Conservation (phyloP, 1,140 invertebrate species). For the Drosophila simulans region DNA sequence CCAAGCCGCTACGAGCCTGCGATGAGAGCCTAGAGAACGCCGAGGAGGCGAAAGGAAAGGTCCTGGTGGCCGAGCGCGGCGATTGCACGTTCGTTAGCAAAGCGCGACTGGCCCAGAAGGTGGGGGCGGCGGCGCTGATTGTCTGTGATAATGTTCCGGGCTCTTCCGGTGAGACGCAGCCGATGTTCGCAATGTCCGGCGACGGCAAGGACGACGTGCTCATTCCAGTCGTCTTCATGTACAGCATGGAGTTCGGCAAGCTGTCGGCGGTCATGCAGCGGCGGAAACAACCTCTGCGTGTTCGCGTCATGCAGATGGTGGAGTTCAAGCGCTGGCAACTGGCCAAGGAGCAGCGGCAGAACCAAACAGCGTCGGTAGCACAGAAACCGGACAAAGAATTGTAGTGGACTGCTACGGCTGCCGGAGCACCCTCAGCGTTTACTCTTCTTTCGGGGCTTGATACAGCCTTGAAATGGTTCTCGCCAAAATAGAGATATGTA, state of each 20-base stretch:
- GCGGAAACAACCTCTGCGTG: conserved; percentile 45
- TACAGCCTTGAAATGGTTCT: conserved; percentile 38
- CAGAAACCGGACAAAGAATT: conserved; percentile 76
- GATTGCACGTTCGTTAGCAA: conserved; percentile 99
- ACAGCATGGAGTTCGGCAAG: conserved; percentile 88
- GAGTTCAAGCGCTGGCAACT: conserved; percentile 82
- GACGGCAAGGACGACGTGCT: conserved; percentile 94
- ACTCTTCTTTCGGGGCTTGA: conserved; percentile 6
- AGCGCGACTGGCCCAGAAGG: conserved; percentile 92
- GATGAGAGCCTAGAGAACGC: conserved; percentile 85
- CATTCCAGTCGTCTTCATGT: conserved; percentile 97
- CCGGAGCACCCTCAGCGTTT: conserved; percentile 16
- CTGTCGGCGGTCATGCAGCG: conserved; percentile 51
- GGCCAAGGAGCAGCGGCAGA: conserved; percentile 65
- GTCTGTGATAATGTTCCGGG: conserved; percentile 92
- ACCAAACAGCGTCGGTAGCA: conserved; percentile 48
- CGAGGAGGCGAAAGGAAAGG: conserved; percentile 88
- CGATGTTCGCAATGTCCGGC: conserved; percentile 98
- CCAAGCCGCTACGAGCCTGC: conserved; percentile 90
- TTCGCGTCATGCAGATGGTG: conserved; percentile 81
- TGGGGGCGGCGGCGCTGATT: conserved; percentile 94
- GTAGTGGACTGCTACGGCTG: conserved; percentile 59
- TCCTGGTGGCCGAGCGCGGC: conserved; percentile 94
- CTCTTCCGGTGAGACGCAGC: conserved; percentile 89
- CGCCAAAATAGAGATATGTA: conserved; percentile 41